Evolutionary conservation across 2,888 invertebrate species (phyloP).

Genomic region (Netelia fuscicornis): DNA sequence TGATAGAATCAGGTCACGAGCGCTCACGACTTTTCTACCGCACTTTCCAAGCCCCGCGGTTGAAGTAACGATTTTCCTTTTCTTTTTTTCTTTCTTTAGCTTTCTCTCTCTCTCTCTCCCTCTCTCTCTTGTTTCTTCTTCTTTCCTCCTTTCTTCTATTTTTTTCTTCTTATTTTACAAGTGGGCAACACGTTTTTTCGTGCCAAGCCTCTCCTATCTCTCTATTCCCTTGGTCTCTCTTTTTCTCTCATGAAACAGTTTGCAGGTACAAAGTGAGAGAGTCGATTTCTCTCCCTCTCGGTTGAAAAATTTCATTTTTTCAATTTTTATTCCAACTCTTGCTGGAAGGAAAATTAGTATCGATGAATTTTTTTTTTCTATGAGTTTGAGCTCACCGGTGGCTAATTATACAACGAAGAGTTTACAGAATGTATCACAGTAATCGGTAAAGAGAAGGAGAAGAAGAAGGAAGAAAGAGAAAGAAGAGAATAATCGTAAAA

Average conservation of each 20-base stretch:
- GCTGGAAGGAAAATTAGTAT: constrained; percentile 3
- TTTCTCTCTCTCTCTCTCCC: neutral
- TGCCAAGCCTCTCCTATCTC: constrained; percentile 32
- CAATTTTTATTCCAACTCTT: constrained; percentile 13
- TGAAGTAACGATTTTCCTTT: constrained; percentile 66
- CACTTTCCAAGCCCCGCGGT: constrained; percentile 60
- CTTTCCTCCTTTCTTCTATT: constrained; percentile 16
- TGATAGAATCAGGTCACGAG: constrained; percentile 68
- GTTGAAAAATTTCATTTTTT: constrained; percentile 10
- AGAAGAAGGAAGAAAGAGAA: neutral
- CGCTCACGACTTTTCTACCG: constrained; percentile 64
- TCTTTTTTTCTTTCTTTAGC: constrained; percentile 23
- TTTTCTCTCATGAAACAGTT: constrained; percentile 8
- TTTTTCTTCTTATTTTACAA: constrained; percentile 37
- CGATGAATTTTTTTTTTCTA: constrained; percentile 7
- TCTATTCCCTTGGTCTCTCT: constrained; percentile 36
- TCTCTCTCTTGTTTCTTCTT: neutral
- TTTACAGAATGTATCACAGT: constrained; percentile 49
- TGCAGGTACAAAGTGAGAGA: constrained; percentile 30
- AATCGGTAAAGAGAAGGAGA: constrained; percentile 23
- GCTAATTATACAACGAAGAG: constrained; percentile 43
- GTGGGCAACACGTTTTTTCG: constrained; percentile 54
- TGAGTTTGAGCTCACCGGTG: neutral
- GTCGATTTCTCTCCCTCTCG: neutral
- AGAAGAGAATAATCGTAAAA: constrained; percentile 38